Base-by-base conservation (phyloP, 2,113 vertebrate genomes). In the Nibea albiflora region DNA sequence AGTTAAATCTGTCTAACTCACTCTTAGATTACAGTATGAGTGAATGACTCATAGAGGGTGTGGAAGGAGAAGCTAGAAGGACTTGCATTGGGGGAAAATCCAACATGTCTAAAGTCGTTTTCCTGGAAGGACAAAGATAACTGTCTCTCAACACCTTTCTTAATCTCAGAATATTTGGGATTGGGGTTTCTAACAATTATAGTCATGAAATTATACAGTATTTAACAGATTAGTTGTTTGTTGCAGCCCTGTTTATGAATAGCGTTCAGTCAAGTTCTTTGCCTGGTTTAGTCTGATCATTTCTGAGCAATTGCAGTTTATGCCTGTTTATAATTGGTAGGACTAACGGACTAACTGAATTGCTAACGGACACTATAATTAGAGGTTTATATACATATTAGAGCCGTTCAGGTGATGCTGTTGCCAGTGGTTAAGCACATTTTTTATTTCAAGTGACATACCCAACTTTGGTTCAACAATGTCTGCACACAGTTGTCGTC, bases 1-100 rank as follows among this genome's bases (percentile, higher is more conserved):
- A 69, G 50, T 73, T 73, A 11, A 39, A 63, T 73, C 12, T 64
- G 19, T 78, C 44, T 31, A 31, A 78, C 26, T 82, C 24, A 1
- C 77, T 86, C 66, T 58, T 24, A 68, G 76, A 76, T 69, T 16
- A 35, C 42, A 39, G 35, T 39, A 39, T 9, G 24, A 3, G 17
- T 3, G 69, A 73, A 64, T 81, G 85, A 84, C 72, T 76, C 81
- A 71, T 47, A 52, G 11, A 49, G 69, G 67, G 31, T n/a, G 72
- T 70, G 24, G 58, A 69, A 42, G 80, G 72, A 78, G 72, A 74
- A 58, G 22, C 20, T 46, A 39, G 14, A 52, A 20, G 26, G 39
- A 8, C 1, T 1, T 3, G n/a, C 16, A 4, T 44, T 54, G 57
- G 57, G 57, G 46, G 46, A 35, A 65, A 65, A 70, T 39, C 47